phyloP scores from a whole-genome alignment of 2,888 invertebrate species.

The Zaprionus bogoriensis region DNA sequence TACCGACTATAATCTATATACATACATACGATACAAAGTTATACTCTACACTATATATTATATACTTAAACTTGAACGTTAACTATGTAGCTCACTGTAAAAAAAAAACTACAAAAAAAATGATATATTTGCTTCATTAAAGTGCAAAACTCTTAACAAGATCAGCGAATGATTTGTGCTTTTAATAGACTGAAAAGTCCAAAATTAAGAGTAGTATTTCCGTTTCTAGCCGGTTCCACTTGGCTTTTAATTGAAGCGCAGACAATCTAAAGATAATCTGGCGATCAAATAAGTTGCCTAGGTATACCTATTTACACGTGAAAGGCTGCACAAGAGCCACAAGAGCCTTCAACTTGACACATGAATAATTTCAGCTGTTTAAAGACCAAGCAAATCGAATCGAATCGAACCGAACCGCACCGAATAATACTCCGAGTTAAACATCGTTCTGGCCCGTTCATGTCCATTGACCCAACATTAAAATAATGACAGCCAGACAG shows the following conservation, averaged over 20 bases:
- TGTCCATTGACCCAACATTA: slow-evolving; percentile 75
- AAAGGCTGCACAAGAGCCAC: slow-evolving; percentile 33
- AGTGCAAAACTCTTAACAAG: slow-evolving; percentile 17
- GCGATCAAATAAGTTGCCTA: slow-evolving; percentile 51
- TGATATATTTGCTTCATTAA: slow-evolving; percentile 31
- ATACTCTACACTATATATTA: neutral
- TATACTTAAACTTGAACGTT: neutral
- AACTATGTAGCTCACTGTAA: slow-evolving; percentile 23
- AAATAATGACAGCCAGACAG: slow-evolving; percentile 47
- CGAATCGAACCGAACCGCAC: slow-evolving; percentile 46
- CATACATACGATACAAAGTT: no score
- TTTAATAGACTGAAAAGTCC: slow-evolving; percentile 3
- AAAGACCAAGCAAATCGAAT: slow-evolving; percentile 48
- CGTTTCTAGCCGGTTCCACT: slow-evolving; percentile 56
- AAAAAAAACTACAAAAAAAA: no score
- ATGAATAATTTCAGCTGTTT: slow-evolving; percentile 62
- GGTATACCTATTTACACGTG: slow-evolving; percentile 36
- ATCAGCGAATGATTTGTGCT: slow-evolving; percentile 5
- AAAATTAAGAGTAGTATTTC: slow-evolving; percentile 42
- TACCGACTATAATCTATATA: neutral
- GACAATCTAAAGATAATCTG: slow-evolving; percentile 49
- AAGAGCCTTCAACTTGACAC: slow-evolving; percentile 70
- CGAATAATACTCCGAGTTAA: slow-evolving; percentile 17
- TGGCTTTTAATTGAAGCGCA: slow-evolving; percentile 51
- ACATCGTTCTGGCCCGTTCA: slow-evolving; percentile 10